Base-by-base conservation (phyloP, 2,888 invertebrate genomes). In the Ethmia dodecea region DNA sequence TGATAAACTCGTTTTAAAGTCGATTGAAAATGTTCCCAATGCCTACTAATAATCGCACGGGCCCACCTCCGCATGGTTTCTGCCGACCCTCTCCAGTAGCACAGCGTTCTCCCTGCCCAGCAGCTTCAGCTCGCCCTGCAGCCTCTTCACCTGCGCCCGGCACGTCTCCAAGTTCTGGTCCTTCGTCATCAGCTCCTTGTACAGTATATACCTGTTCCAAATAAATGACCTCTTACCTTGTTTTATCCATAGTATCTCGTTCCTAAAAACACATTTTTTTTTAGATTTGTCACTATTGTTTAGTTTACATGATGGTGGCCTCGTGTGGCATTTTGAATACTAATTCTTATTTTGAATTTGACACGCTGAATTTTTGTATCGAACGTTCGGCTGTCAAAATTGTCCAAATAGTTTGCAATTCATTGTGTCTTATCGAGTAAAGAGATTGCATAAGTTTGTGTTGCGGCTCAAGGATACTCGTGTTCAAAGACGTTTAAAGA, bases 71-170 rank as follows among this genome's bases (percentile, higher is more conserved):
- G 77, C 74, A 37, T 71, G 67, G 45, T 75, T 73, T 41, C 62
- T 76, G 43, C 53, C 68, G 20, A 90, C 52, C 60, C 88, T 89
- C 37, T 89, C 88, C 38, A 80, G 87, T 28, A 92, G 74, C 32
- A 88, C 56, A 12, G 67, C 60, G 58, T 92, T 92, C 53, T 92
- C 91, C 49, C 88, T 88, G 38, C 86, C 81, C 51, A 91, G 81
- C 55, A 90, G 68, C 60, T 89, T 88, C 68, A 92, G 74, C 63
- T 92, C 91, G 28, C 88, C 87, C 50, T 91, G 90, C 31, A 92
- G 73, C 28, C 88, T 77, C 49, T 87, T 87, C 43, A 92, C 74
- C 64, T 90, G 90, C 31, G 88, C 84, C 36, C 90, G 88, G 25
- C 91, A 84, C 5, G 81, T 87, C 53, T 91, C 91, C 44, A 91